These are phyloP conservation scores for Coelopa frigida DNA, from an alignment of 1,140 invertebrate species.

Conservation along the genomic window DNA sequence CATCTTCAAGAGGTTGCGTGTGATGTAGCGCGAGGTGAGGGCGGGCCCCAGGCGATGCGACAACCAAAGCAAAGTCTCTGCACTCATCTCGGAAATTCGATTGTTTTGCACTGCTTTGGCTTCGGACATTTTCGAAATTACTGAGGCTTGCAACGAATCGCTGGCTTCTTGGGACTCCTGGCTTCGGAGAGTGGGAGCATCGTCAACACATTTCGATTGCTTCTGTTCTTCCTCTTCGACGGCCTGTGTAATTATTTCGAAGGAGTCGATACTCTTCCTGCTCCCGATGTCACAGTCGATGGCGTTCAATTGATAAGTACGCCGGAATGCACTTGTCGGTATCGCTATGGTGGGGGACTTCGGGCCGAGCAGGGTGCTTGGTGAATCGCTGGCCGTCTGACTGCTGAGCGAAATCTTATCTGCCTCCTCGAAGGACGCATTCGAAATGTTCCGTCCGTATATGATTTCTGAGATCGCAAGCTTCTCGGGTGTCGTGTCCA, in stretches of 20 bases:
- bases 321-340: slow-evolving; percentile 43
- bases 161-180: slow-evolving; percentile 14
- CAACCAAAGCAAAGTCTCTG: slow-evolving; percentile 86
- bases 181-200: not conserved
- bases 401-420: slow-evolving; percentile 34
- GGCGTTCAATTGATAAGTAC: slow-evolving; percentile 49
- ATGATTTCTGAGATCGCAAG: slow-evolving; percentile 35
- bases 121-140: slow-evolving; percentile 32
- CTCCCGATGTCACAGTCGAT: slow-evolving; percentile 57
- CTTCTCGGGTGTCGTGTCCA: slow-evolving; percentile 30
- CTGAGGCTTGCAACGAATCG: slow-evolving; percentile 37
- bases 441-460: slow-evolving; percentile 30
- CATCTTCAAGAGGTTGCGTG: slow-evolving; percentile 88
- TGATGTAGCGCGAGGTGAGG: slow-evolving; percentile 81
- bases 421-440: slow-evolving; percentile 20
- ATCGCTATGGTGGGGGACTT: slow-evolving; percentile 57
- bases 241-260: slow-evolving; percentile 36
- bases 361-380: slow-evolving; percentile 25
- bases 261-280: slow-evolving; percentile 47
- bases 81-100: slow-evolving; percentile 81
- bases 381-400: slow-evolving; percentile 25
- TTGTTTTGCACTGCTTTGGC: slow-evolving; percentile 44
- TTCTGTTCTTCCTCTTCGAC: slow-evolving; percentile 15
- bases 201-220: slow-evolving; percentile 6
- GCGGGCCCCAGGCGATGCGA: slow-evolving; percentile 91